Conservation (phyloP, 2,113 vertebrate genomes). For the Neodon shergylaensis region DNA sequence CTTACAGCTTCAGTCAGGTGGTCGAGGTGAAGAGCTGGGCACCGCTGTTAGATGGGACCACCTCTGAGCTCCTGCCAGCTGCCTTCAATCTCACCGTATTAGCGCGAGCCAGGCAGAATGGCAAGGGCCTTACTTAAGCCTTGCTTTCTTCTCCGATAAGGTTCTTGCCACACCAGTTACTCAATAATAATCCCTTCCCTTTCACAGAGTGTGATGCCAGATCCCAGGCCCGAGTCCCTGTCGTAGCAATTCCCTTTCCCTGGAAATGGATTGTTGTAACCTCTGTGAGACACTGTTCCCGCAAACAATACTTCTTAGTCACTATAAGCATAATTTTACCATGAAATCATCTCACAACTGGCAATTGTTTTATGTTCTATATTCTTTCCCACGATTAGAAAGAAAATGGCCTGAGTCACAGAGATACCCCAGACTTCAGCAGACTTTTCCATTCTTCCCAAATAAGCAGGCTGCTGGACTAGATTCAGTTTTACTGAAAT, state of each 20-base stretch:
- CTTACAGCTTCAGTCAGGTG: neutral
- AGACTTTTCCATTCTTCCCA: neutral
- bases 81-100: neutral
- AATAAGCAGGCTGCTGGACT: neutral
- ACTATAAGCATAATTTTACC: slow-evolving; percentile 51
- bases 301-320: slow-evolving; percentile 9
- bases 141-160: neutral
- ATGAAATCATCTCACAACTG: slow-evolving; percentile 36
- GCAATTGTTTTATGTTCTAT: slow-evolving; percentile 39
- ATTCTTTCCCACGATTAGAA: slow-evolving; percentile 41
- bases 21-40: neutral
- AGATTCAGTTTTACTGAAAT: slow-evolving; percentile 10
- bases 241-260: neutral
- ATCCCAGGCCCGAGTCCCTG: neutral
- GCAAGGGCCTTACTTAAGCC: neutral
- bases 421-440: neutral
- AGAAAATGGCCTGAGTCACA: neutral
- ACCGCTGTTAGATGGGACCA: neutral
- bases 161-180: neutral
- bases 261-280: slow-evolving; percentile 47
- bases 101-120: neutral
- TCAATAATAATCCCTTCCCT: neutral
- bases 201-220: neutral
- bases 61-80: neutral
- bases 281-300: neutral